Evolutionary conservation across 1,140 invertebrate species (phyloP).

Genomic region (Meloidogyne exigua): DNA sequence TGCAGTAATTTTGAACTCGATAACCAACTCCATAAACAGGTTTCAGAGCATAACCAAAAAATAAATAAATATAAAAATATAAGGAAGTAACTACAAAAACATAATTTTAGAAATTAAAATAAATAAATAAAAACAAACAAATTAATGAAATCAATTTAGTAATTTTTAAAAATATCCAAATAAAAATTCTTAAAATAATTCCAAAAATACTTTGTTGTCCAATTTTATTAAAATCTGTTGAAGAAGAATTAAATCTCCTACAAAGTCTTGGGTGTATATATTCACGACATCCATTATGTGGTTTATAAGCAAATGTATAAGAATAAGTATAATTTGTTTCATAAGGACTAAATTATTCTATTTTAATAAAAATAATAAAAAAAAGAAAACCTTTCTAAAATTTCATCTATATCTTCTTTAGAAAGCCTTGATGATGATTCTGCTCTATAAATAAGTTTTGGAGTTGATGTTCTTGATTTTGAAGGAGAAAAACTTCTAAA

Average conservation of each 20-base stretch:
- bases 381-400: conserved; percentile 26
- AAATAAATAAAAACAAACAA: background rate
- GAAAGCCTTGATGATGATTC: conserved; percentile 26
- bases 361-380: background rate
- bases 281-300: conserved; percentile 18
- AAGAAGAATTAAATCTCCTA: background rate
- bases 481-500: conserved; percentile 14
- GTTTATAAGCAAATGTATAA: conserved; percentile 23
- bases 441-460: background rate
- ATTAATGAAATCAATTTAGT: background rate
- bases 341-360: conserved; percentile 27
- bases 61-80: background rate
- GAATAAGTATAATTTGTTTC: conserved; percentile 32
- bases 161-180: background rate
- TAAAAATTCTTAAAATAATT: background rate
- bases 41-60: background rate
- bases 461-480: conserved; percentile 15
- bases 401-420: conserved; percentile 31
- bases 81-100: background rate
- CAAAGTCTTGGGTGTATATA: conserved; percentile 30
- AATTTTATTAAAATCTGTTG: background rate
- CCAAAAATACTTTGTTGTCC: background rate
- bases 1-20: background rate
- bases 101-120: background rate
- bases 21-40: background rate